Base-by-base conservation (phyloP, 1,140 invertebrate species). In the Argopecten irradians region DNA sequence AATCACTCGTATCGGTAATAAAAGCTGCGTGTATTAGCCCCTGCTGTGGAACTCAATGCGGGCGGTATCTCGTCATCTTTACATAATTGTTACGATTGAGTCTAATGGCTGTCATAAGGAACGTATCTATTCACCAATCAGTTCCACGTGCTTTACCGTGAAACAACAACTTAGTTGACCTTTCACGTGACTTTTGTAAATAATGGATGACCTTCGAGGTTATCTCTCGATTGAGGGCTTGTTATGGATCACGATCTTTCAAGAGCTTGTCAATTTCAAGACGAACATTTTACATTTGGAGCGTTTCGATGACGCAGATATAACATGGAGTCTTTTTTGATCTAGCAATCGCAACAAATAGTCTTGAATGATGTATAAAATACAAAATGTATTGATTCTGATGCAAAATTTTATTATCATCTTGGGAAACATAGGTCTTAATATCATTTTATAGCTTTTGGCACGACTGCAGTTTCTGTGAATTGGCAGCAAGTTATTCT, bases 51-150 rank as follows among this genome's bases (percentile, higher is more conserved):
- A 7, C 1, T 28, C 55, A 5, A 16, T 28, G 16, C 55, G n/a
- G 55, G 55, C 55, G 55, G 22, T 71, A 71, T 71, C 55, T n/a
- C 55, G 28, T 1, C 55, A 71, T n/a, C 55, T 71, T 71, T 71
- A 71, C n/a, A 71, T 71, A 71, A 71, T 71, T 71, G 55, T 71
- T 71, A 71, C 55, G n/a, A 71, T 71, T 71, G 22, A 71, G 55
- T 28, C 55, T n/a, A 71, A 71, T 71, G n/a, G n/a, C 55, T 71
- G 5, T 71, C 22, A 71, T 71, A 71, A 71, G 55, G 55, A 71
- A 71, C 55, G 28, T 28, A 28, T 71, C 55, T 28, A 71, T 71
- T 71, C n/a, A 28, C 1, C 55, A 71, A 71, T 71, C n/a, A 71
- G n/a, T 71, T 71, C 22, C 55, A 71, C 55, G 55, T 71, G 55